These are phyloP conservation scores for Eumaeus atala DNA, from an alignment of 1,140 invertebrate genomes.

Conservation along the genomic window DNA sequence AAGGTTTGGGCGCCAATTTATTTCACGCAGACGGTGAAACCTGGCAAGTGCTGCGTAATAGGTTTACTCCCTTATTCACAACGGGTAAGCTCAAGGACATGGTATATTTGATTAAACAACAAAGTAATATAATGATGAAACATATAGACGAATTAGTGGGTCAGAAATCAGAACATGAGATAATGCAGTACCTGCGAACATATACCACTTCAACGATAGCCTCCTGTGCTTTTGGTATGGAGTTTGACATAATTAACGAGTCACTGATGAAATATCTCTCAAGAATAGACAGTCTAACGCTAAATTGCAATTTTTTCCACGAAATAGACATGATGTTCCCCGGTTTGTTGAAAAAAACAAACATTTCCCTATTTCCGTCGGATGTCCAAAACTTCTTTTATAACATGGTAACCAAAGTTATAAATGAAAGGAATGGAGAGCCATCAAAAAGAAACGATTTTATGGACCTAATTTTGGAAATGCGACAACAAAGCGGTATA, in stretches of 20 bases:
- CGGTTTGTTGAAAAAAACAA: slow-evolving; percentile 24
- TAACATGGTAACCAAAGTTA: slow-evolving; percentile 23
- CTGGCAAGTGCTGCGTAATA: slow-evolving; percentile 73
- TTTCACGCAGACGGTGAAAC: slow-evolving; percentile 59
- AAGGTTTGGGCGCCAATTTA: slow-evolving; percentile 65
- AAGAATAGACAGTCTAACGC: slow-evolving; percentile 20
- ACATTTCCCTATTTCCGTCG: slow-evolving; percentile 21
- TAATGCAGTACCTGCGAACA: slow-evolving; percentile 49
- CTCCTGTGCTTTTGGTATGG: slow-evolving; percentile 73
- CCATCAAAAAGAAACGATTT: slow-evolving; percentile 23
- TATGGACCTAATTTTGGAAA: slow-evolving; percentile 31
- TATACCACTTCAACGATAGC: slow-evolving; percentile 68
- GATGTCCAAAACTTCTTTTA: slow-evolving; percentile 24
- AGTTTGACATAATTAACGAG: slow-evolving; percentile 47
- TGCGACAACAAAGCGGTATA: slow-evolving; percentile 37
- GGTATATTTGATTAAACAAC: slow-evolving; percentile 48
- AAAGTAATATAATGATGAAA: slow-evolving; percentile 41
- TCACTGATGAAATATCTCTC: slow-evolving; percentile 10
- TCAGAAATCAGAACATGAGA: slow-evolving; percentile 36
- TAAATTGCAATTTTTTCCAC: slow-evolving; percentile 16
- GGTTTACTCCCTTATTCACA: slow-evolving; percentile 75
- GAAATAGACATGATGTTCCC: slow-evolving; percentile 33
- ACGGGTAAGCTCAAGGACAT: slow-evolving; percentile 62
- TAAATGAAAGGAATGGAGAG: slow-evolving; percentile 15
- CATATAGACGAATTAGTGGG: slow-evolving; percentile 19